Evolutionary conservation across 2,888 invertebrate species (phyloP), one percentile per base, ranked within the genome.

Genomic region (Drosophila acutilabella): DNA sequence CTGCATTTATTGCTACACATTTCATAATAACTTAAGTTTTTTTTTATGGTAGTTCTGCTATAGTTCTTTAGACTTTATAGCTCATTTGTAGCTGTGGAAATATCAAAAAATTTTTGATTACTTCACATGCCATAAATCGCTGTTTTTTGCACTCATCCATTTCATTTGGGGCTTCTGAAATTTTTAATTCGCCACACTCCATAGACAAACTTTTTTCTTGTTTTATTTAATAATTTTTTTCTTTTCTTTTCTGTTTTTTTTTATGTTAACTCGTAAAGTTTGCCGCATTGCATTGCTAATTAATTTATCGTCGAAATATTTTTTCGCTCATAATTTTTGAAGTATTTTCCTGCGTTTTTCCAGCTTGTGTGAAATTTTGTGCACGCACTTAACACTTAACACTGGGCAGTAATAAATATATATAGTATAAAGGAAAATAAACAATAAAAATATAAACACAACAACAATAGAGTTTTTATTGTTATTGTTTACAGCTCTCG

Each of bases 221-320:
- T 54, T 16, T 30, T 23, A 2, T n/a, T 33, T 16, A 16, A 4
- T 16, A 11, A 3, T 13, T 33, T 18, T 18, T 3, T 36, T 50
- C 10, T 36, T 45, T 45, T 20, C 11, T 14, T 36, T 44, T 1
- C 3, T 45, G 47, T 41, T 54, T 1, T 7, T 45, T 57, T 41
- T 54, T 48, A 56, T 52, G 47, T 47, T 50, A 47, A 45, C 56
- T 73, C 73, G 59, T 64, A 77, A 73, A 74, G 74, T 67, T 59
- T 59, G 47, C 44, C 44, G 65, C 78, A 72, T 64, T 69, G 54
- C 52, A 53, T 47, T 75, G 81, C 72, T 89, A 84, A 84, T 84
- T 84, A 84, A 84, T 89, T 89, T 80, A 77, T 82, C 64, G 72
- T 64, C 50, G 45, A 68, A 61, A 68, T 75, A 71, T 76, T 62